Base-by-base conservation (phyloP, 2,113 vertebrate genomes). In the Labeo rohita region DNA sequence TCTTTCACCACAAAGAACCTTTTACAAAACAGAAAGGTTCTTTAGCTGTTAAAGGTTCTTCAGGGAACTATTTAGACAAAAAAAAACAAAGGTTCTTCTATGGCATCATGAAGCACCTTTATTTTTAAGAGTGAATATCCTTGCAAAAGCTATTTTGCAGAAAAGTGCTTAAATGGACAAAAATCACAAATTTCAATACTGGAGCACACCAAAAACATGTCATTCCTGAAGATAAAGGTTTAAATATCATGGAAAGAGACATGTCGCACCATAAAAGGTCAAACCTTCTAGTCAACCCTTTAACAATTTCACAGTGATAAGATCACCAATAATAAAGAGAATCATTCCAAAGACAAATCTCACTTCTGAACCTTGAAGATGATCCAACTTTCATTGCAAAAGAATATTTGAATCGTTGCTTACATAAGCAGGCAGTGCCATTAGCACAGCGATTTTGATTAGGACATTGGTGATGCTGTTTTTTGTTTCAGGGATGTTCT, bases 401-500 rank as follows among this genome's bases (percentile, higher is more conserved):
- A 16, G 2, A 1, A 66, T 4, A 72, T 72, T n/a, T 63, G 11
- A 79, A 39, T 28, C 39, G 23, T 10, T 45, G 12, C 11, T 28
- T 47, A 18, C 59, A 63, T 80, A 63, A 65, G 39, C 43, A 65
- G n/a, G 0, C 43, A 28, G 78, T 49, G 78, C 21, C 5, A 23
- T 63, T 43, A 65, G 15, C 75, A 36, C 49, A 54, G 3, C 3
- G n/a, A 80, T 23, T 80, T 59, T 34, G 79, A 80, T 80, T 65
- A 80, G 43, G 79, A 65, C n/a, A 34, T 65, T 9, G 5, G 59
- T 28, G 43, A 16, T 65, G 79, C 23, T 59, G 50, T 39, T 78
- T 65, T 63, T 28, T 80, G 78, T 47, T 16, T 65, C 59, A 65
- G 77, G 54, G 77, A 80, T 80, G 59, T 34, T 65, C 59, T 80